A percentile compares a stretch with the other conserved stretches of the same genome.
Evolutionary conservation across 2,888 invertebrate genomes (phyloP).

Genomic region (Parelbella ahira): DNA sequence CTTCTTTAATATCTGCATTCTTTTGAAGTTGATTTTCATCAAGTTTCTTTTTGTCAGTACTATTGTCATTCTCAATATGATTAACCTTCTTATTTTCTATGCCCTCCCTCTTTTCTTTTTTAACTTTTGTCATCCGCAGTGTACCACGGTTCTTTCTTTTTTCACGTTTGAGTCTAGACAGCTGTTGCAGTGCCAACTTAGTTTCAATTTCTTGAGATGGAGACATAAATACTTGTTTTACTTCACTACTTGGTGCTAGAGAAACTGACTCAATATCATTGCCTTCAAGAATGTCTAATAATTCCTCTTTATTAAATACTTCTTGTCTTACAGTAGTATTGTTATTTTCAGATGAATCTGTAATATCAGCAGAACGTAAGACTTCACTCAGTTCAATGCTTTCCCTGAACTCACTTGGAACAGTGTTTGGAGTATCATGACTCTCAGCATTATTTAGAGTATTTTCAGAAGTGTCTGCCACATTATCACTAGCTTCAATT

Average conservation of each 20-base stretch:
- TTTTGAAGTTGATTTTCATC: conserved; percentile 29
- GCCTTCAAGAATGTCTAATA: conserved; percentile 69
- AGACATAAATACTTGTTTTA: conserved; percentile 29
- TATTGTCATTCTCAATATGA: conserved; percentile 31
- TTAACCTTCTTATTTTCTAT: conserved; percentile 23
- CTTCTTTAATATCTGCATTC: conserved; percentile 28
- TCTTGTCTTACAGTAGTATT: conserved; percentile 56
- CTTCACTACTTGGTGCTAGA: conserved; percentile 30
- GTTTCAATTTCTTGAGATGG: conserved; percentile 46
- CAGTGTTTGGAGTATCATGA: conserved; percentile 44
- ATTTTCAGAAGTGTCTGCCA: conserved; percentile 29
- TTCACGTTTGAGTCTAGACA: conserved; percentile 48
- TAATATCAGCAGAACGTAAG: conserved; percentile 54
- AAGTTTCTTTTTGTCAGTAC: conserved; percentile 30
- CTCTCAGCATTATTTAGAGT: conserved; percentile 28
- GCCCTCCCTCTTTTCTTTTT: conserved; percentile 25
- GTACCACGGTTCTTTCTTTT: conserved; percentile 26
- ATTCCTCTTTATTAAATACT: conserved; percentile 71
- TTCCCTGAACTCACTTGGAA: conserved; percentile 60
- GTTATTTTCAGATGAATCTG: conserved; percentile 60
- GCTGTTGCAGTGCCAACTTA: conserved; percentile 61
- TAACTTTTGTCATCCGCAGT: conserved; percentile 27
- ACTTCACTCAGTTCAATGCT: conserved; percentile 68
- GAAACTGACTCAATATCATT: conserved; percentile 50
- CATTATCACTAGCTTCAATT: conserved; percentile 58